Percentiles rank a stretch among this genome's conserved stretches.
Evolutionary conservation across 2,797 vertebrate species (phyloP).

Genomic region (Philypnodon macrostomus): DNA sequence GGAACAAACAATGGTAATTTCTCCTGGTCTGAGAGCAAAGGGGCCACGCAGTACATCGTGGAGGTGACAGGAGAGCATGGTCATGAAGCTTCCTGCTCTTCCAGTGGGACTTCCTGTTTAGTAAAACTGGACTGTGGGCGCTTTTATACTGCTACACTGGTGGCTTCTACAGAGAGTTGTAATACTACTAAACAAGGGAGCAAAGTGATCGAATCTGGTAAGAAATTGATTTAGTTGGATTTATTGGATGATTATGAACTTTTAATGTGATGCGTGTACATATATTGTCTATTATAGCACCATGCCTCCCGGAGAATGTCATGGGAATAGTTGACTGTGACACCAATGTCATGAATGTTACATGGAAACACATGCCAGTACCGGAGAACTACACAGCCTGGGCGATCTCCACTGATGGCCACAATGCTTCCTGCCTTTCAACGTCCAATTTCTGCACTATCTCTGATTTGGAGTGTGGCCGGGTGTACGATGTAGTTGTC

Average conservation of each 20-base stretch:
- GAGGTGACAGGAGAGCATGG: constrained; percentile 52
- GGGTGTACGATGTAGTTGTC: constrained; percentile 61
- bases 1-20: constrained; percentile 62
- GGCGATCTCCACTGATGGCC: constrained; percentile 55
- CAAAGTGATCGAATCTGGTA: constrained; percentile 65
- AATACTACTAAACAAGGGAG: constrained; percentile 53
- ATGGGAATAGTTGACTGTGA: constrained; percentile 53
- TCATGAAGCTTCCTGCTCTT: constrained; percentile 57
- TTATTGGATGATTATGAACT: background rate
- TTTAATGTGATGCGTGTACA: background rate
- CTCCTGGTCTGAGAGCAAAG: constrained; percentile 53
- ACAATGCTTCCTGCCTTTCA: constrained; percentile 57
- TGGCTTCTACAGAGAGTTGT: constrained; percentile 62
- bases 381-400: constrained; percentile 64
- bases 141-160: constrained; percentile 57
- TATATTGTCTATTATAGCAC: constrained; percentile 42
- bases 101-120: constrained; percentile 49
- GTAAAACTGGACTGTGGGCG: constrained; percentile 60
- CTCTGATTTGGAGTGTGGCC: constrained; percentile 56
- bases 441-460: constrained; percentile 60
- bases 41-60: constrained; percentile 48
- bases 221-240: constrained; percentile 19
- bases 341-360: constrained; percentile 61
- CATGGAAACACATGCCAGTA: constrained; percentile 52
- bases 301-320: constrained; percentile 64